Evolutionary conservation across 2,113 vertebrate genomes (phyloP), one percentile per base, ranked within the genome.

Genomic region (Brienomyrus longianalis): DNA sequence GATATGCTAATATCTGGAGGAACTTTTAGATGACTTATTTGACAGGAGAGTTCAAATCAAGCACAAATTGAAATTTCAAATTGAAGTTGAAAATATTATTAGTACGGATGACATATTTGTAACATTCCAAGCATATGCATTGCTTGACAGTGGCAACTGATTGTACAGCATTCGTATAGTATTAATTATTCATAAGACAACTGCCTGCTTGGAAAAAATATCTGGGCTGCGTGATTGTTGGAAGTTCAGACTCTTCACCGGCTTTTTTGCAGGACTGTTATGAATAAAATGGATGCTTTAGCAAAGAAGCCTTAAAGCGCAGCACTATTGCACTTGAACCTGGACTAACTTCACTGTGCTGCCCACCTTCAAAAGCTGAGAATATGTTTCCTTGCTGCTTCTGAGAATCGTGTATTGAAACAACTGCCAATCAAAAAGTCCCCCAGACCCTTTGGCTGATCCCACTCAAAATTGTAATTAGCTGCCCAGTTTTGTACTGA

Each of bases 361-460:
- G 92, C 92, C 94, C 95, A 94, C 94, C 94, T 94, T 95, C 93
- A 93, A 93, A 95, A 95, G 95, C 48, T 95, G 95, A 94, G 93
- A 94, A 93, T 93, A 92, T 94, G 94, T 95, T 94, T 94, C 74
- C 94, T 94, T 95, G 94, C 94, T 95, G 95, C 95, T 95, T 93
- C 93, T 93, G 89, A 92, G 92, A 95, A 95, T 95, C 90, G 89
- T 86, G 93, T 92, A 95, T 95, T 95, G 93, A 95, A 94, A 94
- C 93, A 94, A 94, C 94, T 92, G 93, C 92, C 93, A 94, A 93
- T 95, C 93, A 93, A 91, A 89, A 92, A 92, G 90, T 90, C 90
- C 5, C 56, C 90, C 91, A 91, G 93, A 91, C 92, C 93, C 94
- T 91, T 91, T 88, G 90, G 31, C 0, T 94, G 93, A 95, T 93